Evolutionary conservation across 1,140 invertebrate genomes (phyloP), one percentile per base, ranked within the genome.

Genomic region (Hypothenemus hampei): DNA sequence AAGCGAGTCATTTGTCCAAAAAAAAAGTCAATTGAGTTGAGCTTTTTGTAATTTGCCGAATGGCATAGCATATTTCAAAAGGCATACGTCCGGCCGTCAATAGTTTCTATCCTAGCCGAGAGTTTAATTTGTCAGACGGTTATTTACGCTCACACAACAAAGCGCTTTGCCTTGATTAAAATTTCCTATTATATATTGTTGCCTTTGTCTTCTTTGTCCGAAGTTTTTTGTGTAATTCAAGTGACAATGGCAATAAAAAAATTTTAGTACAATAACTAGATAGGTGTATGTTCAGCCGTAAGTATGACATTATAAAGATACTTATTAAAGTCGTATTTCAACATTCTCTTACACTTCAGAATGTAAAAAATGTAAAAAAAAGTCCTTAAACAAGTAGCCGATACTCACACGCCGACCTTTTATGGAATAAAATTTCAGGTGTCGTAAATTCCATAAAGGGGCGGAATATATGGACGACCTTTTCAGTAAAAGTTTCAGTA

Each of bases 371-470:
- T n/a, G n/a, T n/a, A 43, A 43, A 6, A 23, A 23, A 21, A 43
- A 21, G 3, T 21, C 16, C 29, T 21, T 16, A 31, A 20, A 13
- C 26, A 8, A 22, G 45, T 47, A 47, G 18, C 29, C 47, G 29
- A 39, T 49, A 49, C 39, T 39, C 37, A 24, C n/a, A n/a, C n/a
- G n/a, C n/a, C n/a, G n/a, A 49, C 36, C 13, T 49, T 39, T 49
- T 37, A 49, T 39, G 47, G 36, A 49, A 49, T 37, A 39, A 47
- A 49, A 49, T 49, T 49, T 49, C 47, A 49, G 47, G 47, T 49
- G 47, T 49, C 47, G 36, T 49, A 49, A 49, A 39, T 39, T 39
- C 31, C 47, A 33, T 16, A 13, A 39, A 49, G 47, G 47, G 29
- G 35, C 45, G 16, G 29, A 18, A 49, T 49, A 49, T 49, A 49